Evolutionary conservation across 2,113 vertebrate genomes (phyloP).

Genomic region (Panurus biarmicus): DNA sequence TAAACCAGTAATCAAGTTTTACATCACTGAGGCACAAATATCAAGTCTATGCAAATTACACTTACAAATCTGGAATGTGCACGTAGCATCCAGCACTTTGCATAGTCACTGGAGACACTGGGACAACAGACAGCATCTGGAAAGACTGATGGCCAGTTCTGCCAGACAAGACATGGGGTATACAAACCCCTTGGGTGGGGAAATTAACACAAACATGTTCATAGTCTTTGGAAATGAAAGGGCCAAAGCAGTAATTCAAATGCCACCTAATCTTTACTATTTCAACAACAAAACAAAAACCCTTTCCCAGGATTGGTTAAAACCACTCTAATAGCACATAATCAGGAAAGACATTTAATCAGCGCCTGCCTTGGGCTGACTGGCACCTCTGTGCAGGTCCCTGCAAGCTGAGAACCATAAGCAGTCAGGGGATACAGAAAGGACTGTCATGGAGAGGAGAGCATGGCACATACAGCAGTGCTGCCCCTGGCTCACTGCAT

Average conservation of each 20-base stretch:
- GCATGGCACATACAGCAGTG: background rate
- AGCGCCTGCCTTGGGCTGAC: background rate
- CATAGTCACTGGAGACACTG: background rate
- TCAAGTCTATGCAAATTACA: background rate
- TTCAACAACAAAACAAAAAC: background rate
- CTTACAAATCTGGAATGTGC: background rate
- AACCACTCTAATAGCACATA: background rate
- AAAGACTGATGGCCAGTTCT: background rate
- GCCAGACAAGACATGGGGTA: fast-evolving
- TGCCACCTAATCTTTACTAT: background rate
- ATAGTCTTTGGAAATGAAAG: background rate
- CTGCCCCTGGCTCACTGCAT: background rate
- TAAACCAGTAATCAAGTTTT: constrained; percentile 29
- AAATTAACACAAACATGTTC: background rate
- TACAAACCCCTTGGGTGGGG: fast-evolving
- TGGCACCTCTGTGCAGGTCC: background rate
- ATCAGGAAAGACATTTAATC: background rate
- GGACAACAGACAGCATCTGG: background rate
- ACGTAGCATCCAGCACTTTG: background rate
- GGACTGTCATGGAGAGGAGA: background rate
- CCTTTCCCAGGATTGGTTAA: background rate
- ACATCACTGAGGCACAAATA: background rate
- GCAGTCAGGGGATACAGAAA: background rate
- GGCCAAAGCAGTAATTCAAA: background rate
- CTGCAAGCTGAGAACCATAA: background rate